phyloP scores from a whole-genome alignment of 2,888 invertebrate genomes.

The Alitta virens region DNA sequence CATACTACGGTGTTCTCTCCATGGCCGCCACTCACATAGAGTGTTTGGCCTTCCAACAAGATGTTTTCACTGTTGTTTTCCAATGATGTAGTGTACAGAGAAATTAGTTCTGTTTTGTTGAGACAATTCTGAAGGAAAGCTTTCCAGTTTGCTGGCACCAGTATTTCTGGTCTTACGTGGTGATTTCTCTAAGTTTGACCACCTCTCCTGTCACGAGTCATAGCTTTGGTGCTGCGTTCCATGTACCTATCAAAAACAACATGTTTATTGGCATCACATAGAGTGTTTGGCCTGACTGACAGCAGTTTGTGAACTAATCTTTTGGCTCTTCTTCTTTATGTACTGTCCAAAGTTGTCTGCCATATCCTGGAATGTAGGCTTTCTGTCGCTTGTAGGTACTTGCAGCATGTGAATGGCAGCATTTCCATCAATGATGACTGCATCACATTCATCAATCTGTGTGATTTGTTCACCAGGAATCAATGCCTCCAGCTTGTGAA shows the following conservation, averaged over 20 bases:
- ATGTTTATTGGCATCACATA: neutral
- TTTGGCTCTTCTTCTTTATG: no score
- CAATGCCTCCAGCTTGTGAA: constrained; percentile 1
- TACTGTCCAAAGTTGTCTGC: neutral
- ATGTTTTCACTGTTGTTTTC: neutral
- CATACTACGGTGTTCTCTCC: neutral
- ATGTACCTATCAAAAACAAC: constrained; percentile 3
- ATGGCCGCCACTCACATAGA: constrained; percentile 2
- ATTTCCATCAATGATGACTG: constrained; percentile 5
- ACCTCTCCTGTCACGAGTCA: neutral
- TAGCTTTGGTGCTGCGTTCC: neutral
- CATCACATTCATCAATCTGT: neutral
- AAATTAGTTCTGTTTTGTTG: neutral
- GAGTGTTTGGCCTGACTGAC: neutral
- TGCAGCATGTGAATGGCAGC: constrained; percentile 3
- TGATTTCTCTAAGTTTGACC: neutral
- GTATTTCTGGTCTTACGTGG: neutral
- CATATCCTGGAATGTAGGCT: neutral
- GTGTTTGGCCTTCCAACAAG: neutral
- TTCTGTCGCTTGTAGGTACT: neutral
- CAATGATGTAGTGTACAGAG: neutral
- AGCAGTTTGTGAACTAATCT: neutral
- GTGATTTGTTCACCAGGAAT: neutral
- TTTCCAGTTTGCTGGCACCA: constrained; percentile 2
- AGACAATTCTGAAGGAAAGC: neutral